Percentiles rank a stretch among this genome's conserved stretches.
These are phyloP conservation scores for Acheta domesticus DNA, from an alignment of 2,888 invertebrate species.

Conservation along the genomic window DNA sequence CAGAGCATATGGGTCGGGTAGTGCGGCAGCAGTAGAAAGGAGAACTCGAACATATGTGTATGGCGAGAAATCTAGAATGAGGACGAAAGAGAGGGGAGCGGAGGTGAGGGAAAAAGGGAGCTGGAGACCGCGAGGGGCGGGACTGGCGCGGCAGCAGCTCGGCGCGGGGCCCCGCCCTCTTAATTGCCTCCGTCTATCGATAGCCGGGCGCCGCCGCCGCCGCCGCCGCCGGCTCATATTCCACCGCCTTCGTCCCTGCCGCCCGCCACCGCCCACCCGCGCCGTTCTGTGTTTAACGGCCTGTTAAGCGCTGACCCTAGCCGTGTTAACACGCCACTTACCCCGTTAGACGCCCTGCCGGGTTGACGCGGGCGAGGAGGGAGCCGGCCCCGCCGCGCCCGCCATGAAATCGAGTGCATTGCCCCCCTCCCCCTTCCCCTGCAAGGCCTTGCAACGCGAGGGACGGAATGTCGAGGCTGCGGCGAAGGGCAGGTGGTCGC, in stretches of 20 bases:
- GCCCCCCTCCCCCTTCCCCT: no score
- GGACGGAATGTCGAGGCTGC: neutral
- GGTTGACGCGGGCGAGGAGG: neutral
- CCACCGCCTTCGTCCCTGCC: neutral
- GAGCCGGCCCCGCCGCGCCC: no score
- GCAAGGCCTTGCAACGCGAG: no score
- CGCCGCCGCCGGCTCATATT: neutral
- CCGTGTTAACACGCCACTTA: conserved; percentile 10
- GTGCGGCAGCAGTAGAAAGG: no score
- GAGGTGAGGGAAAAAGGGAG: no score
- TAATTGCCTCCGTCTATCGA: neutral
- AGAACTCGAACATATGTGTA: no score
- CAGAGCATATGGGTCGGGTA: no score
- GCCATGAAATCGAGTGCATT: no score
- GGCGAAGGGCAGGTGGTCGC: neutral
- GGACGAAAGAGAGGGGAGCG: no score
- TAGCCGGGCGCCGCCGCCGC: neutral
- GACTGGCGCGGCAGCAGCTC: no score
- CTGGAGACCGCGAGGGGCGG: no score
- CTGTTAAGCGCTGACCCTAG: neutral
- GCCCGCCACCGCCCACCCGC: neutral
- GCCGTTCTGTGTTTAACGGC: neutral
- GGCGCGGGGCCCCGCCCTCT: neutral
- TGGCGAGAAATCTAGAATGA: no score
- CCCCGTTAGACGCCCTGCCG: neutral